phyloP scores from a whole-genome alignment of 2,888 invertebrate genomes.

The Parnassius smintheus region DNA sequence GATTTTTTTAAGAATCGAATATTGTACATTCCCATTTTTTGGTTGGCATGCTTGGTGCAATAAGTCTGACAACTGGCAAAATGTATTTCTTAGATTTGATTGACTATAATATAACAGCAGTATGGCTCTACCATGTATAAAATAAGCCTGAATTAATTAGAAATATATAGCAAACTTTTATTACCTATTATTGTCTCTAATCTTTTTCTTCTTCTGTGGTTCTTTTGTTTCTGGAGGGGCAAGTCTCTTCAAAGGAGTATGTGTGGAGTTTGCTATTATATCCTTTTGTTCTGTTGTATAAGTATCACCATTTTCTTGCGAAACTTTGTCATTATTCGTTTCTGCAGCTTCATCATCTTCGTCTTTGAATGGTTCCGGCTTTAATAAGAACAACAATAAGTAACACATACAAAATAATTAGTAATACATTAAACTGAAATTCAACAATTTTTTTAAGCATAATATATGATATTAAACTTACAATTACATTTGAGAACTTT shows the following conservation, averaged over 20 bases:
- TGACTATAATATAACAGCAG: too few relatives aligned
- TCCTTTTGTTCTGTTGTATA: slow-evolving; percentile 40
- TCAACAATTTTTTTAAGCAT: neutral
- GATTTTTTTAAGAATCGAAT: too few relatives aligned
- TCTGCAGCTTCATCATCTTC: slow-evolving; percentile 62
- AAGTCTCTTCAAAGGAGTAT: slow-evolving; percentile 47
- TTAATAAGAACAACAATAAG: slow-evolving; percentile 30
- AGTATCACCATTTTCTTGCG: slow-evolving; percentile 52
- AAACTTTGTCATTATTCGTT: slow-evolving; percentile 37
- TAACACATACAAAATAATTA: too few relatives aligned
- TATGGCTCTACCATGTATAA: too few relatives aligned
- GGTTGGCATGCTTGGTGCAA: too few relatives aligned
- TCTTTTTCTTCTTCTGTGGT: slow-evolving; percentile 26
- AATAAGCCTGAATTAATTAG: too few relatives aligned
- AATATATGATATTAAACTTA: slow-evolving; percentile 46
- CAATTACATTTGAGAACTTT: slow-evolving; percentile 92
- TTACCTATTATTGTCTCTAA: slow-evolving; percentile 22
- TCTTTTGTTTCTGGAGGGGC: slow-evolving; percentile 41
- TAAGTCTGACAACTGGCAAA: too few relatives aligned
- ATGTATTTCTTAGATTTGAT: too few relatives aligned
- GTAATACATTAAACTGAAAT: too few relatives aligned
- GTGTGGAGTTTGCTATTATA: slow-evolving; percentile 32
- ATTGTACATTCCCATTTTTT: too few relatives aligned
- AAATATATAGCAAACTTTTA: neutral
- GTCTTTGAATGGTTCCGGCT: slow-evolving; percentile 73